These are phyloP conservation scores for Protonibea diacanthus DNA, from an alignment of 2,797 vertebrate genomes.

Conservation along the genomic window DNA sequence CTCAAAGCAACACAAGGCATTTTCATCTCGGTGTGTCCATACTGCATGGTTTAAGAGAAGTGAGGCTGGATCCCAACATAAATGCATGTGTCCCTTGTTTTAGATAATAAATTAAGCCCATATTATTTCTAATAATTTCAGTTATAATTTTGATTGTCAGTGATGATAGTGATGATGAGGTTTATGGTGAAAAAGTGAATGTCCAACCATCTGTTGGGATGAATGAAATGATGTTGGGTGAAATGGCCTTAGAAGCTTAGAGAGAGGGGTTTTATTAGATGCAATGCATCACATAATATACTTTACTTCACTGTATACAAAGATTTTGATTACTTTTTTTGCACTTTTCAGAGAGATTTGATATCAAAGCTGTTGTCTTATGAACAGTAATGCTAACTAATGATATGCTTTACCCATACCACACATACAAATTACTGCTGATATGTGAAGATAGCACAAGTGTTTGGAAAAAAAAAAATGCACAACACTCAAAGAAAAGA, in stretches of 20 bases:
- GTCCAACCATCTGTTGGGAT: slow-evolving; percentile 36
- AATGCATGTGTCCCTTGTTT: slow-evolving; percentile 72
- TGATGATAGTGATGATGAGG: slow-evolving; percentile 20
- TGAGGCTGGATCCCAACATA: slow-evolving; percentile 29
- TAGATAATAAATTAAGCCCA: slow-evolving; percentile 31
- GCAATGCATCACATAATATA: slow-evolving; percentile 53
- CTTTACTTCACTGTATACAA: slow-evolving; percentile 53
- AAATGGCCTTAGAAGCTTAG: slow-evolving; percentile 73
- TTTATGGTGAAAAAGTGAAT: slow-evolving; percentile 56
- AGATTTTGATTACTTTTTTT: slow-evolving; percentile 58
- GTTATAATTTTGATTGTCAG: slow-evolving; percentile 37
- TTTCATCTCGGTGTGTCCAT: slow-evolving; percentile 46
- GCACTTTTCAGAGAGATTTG: slow-evolving; percentile 71
- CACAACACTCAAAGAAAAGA: neutral
- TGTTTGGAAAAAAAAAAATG: slow-evolving; percentile 4
- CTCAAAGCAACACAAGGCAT: slow-evolving; percentile 36
- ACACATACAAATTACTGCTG: slow-evolving; percentile 5
- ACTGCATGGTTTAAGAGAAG: slow-evolving; percentile 51
- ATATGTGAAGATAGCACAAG: slow-evolving; percentile 28
- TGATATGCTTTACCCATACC: slow-evolving; percentile 35
- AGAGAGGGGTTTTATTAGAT: slow-evolving; percentile 39
- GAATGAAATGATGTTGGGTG: slow-evolving; percentile 39
- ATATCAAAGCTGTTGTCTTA: slow-evolving; percentile 59
- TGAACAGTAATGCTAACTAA: slow-evolving; percentile 58
- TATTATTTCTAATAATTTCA: slow-evolving; percentile 44